Percentiles rank a stretch among this genome's conserved stretches.
phyloP scores from a whole-genome alignment of 92 coral and sea anemone species.

The Zoanthus sociatus region DNA sequence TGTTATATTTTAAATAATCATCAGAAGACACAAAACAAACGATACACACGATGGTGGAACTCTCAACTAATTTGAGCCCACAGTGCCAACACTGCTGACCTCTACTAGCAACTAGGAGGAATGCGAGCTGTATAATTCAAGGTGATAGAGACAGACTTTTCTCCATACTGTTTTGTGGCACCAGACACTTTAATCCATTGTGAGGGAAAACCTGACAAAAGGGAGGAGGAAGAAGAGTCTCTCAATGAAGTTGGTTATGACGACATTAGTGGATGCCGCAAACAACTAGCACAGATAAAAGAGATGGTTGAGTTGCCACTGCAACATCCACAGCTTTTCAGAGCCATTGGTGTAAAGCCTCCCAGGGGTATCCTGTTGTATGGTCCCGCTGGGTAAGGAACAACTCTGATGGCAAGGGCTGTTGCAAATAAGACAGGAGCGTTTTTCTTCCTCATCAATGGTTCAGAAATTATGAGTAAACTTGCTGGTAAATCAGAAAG shows the following conservation, averaged over 20 bases:
- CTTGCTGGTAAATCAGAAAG: conserved; percentile 99
- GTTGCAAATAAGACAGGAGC: conserved; percentile 99
- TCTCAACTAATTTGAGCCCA: too few species aligned
- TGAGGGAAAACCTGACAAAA: conserved; percentile 96
- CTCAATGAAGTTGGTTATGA: conserved; percentile 99
- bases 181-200: conserved; percentile 99
- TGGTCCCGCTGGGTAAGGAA: too few species aligned
- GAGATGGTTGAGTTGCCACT: conserved; percentile 99
- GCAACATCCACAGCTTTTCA: conserved; percentile 96
- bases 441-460: conserved; percentile 98
- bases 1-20: too few species aligned
- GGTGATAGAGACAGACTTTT: conserved; percentile 95
- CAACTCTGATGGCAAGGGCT: too few species aligned
- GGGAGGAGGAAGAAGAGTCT: conserved; percentile 99
- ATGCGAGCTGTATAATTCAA: conserved; percentile 99
- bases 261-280: conserved; percentile 99
- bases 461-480: conserved; percentile 99
- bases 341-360: conserved; percentile 99
- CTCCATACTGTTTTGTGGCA: conserved; percentile 97
- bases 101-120: conserved; percentile 62
- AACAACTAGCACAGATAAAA: conserved; percentile 97
- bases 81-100: too few species aligned
- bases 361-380: too few species aligned
- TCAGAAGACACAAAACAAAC: too few species aligned
- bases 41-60: too few species aligned